Base-by-base conservation (phyloP, 23 tunicate species). In the Botrylloides violaceus region DNA sequence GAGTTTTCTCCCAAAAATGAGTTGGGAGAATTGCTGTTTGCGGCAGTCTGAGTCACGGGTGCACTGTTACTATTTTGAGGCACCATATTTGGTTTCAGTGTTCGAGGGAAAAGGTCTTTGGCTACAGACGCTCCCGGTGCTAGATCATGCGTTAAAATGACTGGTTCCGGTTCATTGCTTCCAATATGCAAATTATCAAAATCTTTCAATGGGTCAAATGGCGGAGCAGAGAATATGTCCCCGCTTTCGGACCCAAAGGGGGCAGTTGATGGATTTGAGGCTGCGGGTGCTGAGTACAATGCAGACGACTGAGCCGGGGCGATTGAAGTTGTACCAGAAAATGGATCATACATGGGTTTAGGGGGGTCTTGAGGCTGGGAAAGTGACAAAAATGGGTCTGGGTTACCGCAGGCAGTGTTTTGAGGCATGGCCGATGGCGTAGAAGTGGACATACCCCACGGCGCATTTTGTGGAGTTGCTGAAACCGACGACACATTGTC, bases 1-100 rank as follows among this genome's bases (percentile, higher is more conserved):
- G 93, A 78, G 58, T 79, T 79, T 20, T 65, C 66, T 4, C 93
- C 93, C 29, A 85, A 77, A 74, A 85, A 85, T 34, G 33, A 43
- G 36, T 50, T 71, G 5, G 43, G 28, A 1, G 32, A 37, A 7
- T 7, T 6, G 30, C 29, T 37, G n/a, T 24, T 27, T 2, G 50
- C 24, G 18, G 34, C 33, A 2, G 77, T 25, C 34, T 27, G 34
- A 48, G 34, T 36, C 2, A 21, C 24, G 3, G 61, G 66, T 7
- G 61, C 34, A 3, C 37, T 72, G 2, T 3, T 49, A 30, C 27
- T 49, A 30, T 32, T 36, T 64, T 5, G 28, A 23, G 61, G 65
- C 30, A 27, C 47, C 30, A 57, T 28, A 2, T 29, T 57, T 31
- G 30, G 26, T 29, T 34, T 26, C 32, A 32, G 38, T 43, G 55